These are phyloP conservation scores for Anolis apletophallus DNA, from an alignment of 2,797 vertebrate genomes.

Conservation along the genomic window DNA sequence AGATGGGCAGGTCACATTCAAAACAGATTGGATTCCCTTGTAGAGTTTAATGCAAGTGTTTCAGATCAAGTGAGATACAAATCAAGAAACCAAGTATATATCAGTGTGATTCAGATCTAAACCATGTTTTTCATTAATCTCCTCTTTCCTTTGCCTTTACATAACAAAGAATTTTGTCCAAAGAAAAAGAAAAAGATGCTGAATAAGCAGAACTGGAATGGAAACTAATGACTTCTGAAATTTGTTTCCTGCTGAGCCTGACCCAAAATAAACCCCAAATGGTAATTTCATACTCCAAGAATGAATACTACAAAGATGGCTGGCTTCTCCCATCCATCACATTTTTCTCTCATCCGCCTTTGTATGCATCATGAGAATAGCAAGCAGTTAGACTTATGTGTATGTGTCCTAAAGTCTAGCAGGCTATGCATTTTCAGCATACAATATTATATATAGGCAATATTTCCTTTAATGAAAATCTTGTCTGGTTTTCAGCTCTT, in stretches of 20 bases:
- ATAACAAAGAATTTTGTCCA: constrained; percentile 44
- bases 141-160: constrained; percentile 28
- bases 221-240: neutral
- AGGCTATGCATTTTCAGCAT: neutral
- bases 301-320: neutral
- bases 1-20: neutral
- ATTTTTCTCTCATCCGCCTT: neutral
- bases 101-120: neutral
- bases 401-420: neutral
- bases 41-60: neutral
- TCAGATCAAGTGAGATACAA: neutral
- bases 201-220: constrained; percentile 37
- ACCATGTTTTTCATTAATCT: neutral
- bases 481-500: neutral
- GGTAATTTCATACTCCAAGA: accelerated
- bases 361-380: neutral
- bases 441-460: neutral
- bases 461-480: neutral
- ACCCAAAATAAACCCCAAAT: constrained; percentile 8
- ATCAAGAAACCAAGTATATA: neutral
- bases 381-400: neutral
- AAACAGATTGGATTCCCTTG: neutral
- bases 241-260: neutral
- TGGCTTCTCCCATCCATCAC: neutral
- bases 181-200: constrained; percentile 28